Conservation (phyloP, 2,113 vertebrate species). For the Lophura nycthemera region DNA sequence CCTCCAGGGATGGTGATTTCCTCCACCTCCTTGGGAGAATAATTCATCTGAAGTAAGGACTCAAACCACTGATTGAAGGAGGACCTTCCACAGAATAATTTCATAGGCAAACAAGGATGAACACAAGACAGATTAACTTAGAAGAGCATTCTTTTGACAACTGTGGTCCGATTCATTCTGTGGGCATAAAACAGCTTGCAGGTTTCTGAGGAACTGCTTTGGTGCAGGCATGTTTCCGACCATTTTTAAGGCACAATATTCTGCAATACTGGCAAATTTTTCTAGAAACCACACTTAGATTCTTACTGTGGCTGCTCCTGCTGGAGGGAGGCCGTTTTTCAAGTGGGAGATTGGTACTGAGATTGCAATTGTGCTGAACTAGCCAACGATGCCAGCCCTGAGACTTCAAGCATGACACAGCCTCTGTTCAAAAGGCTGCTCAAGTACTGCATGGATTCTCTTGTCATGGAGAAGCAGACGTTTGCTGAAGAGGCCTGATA, state of each 20-base stretch:
- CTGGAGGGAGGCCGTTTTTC: background rate
- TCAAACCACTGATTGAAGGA: background rate
- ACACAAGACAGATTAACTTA: background rate
- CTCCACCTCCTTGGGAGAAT: too few species aligned
- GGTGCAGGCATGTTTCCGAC: background rate
- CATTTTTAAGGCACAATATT: background rate
- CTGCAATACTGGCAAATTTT: background rate
- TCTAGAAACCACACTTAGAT: background rate
- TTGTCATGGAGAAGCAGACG: background rate
- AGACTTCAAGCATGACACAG: rapidly evolving
- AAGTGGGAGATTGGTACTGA: background rate
- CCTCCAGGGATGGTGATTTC: too few species aligned
- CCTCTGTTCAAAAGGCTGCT: background rate
- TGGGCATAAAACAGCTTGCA: background rate
- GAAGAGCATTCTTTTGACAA: background rate
- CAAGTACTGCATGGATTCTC: background rate
- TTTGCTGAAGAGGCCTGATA: background rate
- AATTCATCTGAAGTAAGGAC: background rate
- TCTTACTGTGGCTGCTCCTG: background rate
- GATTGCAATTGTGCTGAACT: background rate
- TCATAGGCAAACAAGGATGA: background rate
- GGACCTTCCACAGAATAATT: background rate
- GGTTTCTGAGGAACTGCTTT: background rate
- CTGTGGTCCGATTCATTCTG: rapidly evolving
- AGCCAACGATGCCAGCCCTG: rapidly evolving